Evolutionary conservation across 2,113 vertebrate species (phyloP).

Genomic region (Ophiodon elongatus): DNA sequence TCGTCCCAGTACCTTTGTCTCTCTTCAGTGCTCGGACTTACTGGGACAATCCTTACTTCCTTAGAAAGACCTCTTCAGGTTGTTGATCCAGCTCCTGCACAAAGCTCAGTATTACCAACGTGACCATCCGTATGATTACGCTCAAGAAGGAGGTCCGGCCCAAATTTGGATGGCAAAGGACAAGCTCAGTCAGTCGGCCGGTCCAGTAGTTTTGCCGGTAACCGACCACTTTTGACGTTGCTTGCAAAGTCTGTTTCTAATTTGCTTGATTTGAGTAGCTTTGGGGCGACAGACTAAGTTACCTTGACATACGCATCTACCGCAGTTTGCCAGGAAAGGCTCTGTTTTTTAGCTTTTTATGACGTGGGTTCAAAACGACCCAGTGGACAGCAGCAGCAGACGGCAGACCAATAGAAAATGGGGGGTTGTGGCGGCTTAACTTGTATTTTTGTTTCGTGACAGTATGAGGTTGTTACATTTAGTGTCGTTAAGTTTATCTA

Average conservation of each 20-base stretch:
- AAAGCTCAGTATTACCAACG: neutral
- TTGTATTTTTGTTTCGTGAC: neutral
- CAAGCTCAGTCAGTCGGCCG: neutral
- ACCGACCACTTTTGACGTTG: neutral
- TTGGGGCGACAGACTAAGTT: too few relatives aligned
- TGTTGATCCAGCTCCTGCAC: slow-evolving; percentile 10
- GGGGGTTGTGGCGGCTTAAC: neutral
- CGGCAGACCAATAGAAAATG: neutral
- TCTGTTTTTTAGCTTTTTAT: too few relatives aligned
- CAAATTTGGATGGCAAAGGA: neutral
- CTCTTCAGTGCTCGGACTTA: neutral
- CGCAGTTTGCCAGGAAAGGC: too few relatives aligned
- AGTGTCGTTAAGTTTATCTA: neutral
- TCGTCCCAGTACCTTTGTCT: neutral
- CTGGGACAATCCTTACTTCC: neutral
- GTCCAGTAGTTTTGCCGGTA: neutral
- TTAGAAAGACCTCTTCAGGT: slow-evolving; percentile 5
- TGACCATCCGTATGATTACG: too few relatives aligned
- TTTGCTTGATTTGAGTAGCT: neutral
- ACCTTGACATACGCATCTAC: too few relatives aligned
- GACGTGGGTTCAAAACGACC: neutral
- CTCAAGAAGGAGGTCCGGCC: neutral
- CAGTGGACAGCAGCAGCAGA: neutral
- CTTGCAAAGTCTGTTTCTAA: neutral
- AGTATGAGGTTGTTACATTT: neutral